Conservation (phyloP, 37 sponge, comb jelly and placozoan species). For the Chondrilla cf. caribensis region DNA sequence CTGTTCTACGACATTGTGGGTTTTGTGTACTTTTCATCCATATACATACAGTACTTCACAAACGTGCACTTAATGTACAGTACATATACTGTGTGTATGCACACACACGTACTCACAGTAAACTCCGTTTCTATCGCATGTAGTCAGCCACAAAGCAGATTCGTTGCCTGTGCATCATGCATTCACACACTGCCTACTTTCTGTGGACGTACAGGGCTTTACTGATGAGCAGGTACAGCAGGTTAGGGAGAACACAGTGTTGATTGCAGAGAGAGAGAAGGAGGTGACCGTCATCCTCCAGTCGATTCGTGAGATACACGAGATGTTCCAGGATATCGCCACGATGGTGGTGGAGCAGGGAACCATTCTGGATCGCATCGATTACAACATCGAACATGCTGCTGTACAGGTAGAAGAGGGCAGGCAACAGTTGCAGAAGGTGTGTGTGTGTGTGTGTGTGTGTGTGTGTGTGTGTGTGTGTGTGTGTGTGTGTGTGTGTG, state of each 20-base stretch:
- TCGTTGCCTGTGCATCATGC: too few species aligned
- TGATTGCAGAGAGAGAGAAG: conserved; percentile 85
- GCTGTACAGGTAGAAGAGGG: conserved; percentile 74
- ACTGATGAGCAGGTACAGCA: conserved; percentile 71
- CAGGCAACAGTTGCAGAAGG: conserved; percentile 41
- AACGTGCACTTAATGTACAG: too few species aligned
- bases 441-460: conserved; percentile 19
- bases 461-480: neutral
- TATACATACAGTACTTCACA: neutral
- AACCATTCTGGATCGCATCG: conserved; percentile 91
- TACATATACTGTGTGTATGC: neutral
- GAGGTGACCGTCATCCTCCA: conserved; percentile 83
- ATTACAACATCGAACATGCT: conserved; percentile 91
- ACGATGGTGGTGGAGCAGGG: conserved; percentile 96
- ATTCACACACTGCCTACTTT: too few species aligned
- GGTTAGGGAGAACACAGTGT: conserved; percentile 72
- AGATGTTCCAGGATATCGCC: conserved; percentile 91
- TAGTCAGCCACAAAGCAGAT: too few species aligned
- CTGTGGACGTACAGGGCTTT: conserved; percentile 76
- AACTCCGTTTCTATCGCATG: too few species aligned
- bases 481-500: neutral
- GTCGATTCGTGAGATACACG: conserved; percentile 89
- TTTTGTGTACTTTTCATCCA: neutral
- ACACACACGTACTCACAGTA: neutral
- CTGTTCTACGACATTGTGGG: conserved; percentile 64